Conservation (phyloP, 2,113 vertebrate species). For the Lophochroa leadbeateri region DNA sequence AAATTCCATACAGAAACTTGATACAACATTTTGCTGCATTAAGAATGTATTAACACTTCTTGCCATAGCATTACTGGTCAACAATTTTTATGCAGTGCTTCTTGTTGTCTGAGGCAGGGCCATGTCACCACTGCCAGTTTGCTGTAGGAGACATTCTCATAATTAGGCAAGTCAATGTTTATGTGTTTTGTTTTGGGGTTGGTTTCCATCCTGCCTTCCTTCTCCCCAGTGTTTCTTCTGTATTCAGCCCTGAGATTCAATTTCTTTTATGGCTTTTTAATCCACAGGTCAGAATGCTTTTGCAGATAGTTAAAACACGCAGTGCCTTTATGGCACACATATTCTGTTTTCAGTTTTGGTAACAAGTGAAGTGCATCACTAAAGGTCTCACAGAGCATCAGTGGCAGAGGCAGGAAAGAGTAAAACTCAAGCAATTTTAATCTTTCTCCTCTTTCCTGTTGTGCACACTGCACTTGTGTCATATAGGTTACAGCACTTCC, state of each 20-base stretch:
- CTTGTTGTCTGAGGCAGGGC: not conserved
- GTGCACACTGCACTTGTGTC: not conserved
- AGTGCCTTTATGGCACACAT: not conserved
- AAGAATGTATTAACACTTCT: not conserved
- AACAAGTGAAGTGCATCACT: not conserved
- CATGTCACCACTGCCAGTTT: not conserved
- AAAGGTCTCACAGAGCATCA: not conserved
- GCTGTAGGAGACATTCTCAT: not conserved
- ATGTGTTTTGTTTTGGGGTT: not conserved
- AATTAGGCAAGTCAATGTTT: not conserved
- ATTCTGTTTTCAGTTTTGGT: not conserved
- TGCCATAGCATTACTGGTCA: not conserved
- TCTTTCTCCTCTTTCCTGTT: not conserved
- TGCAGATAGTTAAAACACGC: not conserved
- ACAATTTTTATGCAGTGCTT: not conserved
- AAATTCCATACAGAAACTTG: constrained; percentile 9
- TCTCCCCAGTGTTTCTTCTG: not conserved
- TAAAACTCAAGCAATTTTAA: not conserved
- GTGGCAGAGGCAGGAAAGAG: not conserved
- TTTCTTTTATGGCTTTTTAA: not conserved
- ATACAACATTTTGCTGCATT: not conserved
- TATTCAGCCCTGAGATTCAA: not conserved
- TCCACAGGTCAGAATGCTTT: not conserved
- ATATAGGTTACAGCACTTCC: not conserved
- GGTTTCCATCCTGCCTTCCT: not conserved